A percentile compares a stretch with the other conserved stretches of the same genome.
These are phyloP conservation scores for Pseudachorutes palmiensis DNA, from an alignment of 1,140 invertebrate species.

Conservation along the genomic window DNA sequence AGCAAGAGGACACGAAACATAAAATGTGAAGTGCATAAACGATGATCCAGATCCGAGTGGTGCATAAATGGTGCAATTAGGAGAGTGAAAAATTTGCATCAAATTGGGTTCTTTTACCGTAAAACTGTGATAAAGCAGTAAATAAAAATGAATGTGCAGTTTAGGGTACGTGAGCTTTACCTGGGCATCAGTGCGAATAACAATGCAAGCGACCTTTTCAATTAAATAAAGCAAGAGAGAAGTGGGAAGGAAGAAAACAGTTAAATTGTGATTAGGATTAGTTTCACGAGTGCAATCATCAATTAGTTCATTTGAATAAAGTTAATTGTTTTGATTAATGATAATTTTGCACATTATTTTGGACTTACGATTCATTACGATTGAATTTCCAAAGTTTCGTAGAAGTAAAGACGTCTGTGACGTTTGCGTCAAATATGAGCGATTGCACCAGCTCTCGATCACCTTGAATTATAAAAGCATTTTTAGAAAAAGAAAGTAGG, in stretches of 20 bases:
- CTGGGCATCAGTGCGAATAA: conserved; percentile 75
- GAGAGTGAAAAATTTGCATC: background rate
- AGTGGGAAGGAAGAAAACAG: conserved; percentile 24
- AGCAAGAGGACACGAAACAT: background rate
- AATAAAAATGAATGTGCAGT: background rate
- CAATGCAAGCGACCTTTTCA: conserved; percentile 68
- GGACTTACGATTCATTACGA: conserved; percentile 38
- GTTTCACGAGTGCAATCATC: conserved; percentile 12
- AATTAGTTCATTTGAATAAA: background rate
- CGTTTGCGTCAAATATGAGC: conserved; percentile 69
- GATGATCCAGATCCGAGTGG: background rate
- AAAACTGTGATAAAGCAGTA: background rate
- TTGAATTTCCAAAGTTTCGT: conserved; percentile 35
- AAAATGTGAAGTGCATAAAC: conserved; percentile 1
- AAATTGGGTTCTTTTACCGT: background rate
- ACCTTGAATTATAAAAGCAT: conserved; percentile 48
- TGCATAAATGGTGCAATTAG: conserved; percentile 1
- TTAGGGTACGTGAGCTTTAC: conserved; percentile 49
- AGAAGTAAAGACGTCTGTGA: conserved; percentile 58
- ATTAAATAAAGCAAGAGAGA: conserved; percentile 12
- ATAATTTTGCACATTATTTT: background rate
- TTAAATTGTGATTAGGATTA: conserved; percentile 17
- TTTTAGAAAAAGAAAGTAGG: background rate
- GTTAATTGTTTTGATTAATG: background rate
- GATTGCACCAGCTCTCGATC: conserved; percentile 73